These are phyloP conservation scores for Hirtodrosophila histrioides DNA, from an alignment of 2,888 invertebrate genomes.

Conservation along the genomic window DNA sequence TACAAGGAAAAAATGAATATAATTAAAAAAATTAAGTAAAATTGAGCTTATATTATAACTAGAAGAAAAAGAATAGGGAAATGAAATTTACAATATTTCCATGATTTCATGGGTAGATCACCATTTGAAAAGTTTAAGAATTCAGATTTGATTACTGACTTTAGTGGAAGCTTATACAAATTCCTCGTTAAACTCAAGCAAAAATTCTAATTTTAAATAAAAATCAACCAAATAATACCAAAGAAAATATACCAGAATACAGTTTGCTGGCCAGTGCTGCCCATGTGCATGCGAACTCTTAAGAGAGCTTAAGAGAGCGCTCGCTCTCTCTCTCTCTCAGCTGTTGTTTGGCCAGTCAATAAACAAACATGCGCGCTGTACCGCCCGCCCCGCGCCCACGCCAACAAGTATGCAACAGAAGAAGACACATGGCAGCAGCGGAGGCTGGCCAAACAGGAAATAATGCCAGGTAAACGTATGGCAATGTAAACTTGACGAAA, in stretches of 20 bases:
- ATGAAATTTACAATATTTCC: no score
- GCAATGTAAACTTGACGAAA: conserved; percentile 60
- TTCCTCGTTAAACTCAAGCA: background rate
- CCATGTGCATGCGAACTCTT: conserved; percentile 12
- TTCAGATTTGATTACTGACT: no score
- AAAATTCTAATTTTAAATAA: no score
- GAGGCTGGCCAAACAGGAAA: conserved; percentile 21
- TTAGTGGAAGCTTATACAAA: no score
- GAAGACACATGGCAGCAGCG: conserved; percentile 16
- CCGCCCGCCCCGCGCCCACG: background rate
- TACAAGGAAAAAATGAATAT: no score
- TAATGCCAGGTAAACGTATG: conserved; percentile 48
- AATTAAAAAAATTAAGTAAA: no score
- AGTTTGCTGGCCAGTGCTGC: conserved; percentile 35
- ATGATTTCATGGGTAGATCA: no score
- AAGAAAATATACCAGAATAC: conserved; percentile 9
- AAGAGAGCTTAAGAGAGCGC: conserved; percentile 38
- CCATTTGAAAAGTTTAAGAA: no score
- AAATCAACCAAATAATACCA: conserved; percentile 25
- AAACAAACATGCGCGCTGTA: conserved; percentile 40
- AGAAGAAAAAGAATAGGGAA: no score
- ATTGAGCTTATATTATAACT: no score
- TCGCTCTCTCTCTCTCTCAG: background rate
- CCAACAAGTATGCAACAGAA: conserved; percentile 27
- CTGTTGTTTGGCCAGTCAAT: conserved; percentile 22